Conservation (phyloP, 2,888 invertebrate genomes). For the Pandemis corylana region DNA sequence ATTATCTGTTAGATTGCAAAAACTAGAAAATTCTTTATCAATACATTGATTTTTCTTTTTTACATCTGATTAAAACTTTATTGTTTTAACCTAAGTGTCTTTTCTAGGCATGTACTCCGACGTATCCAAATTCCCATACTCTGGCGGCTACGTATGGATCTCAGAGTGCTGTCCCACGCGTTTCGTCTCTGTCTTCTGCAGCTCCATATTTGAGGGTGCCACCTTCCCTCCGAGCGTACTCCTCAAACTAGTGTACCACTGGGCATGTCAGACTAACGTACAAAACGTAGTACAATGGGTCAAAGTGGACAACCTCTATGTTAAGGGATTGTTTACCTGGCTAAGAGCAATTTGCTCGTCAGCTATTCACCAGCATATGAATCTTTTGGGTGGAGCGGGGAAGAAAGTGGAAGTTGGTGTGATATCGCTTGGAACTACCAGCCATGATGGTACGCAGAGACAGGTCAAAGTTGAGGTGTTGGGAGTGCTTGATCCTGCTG, state of each 20-base stretch:
- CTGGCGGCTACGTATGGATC: slow-evolving; percentile 96
- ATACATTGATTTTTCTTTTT: no score
- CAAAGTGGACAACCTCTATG: slow-evolving; percentile 84
- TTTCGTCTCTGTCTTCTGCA: slow-evolving; percentile 94
- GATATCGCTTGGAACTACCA: slow-evolving; percentile 94
- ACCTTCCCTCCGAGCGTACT: slow-evolving; percentile 93
- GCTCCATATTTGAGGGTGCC: slow-evolving; percentile 94
- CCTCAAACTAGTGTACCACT: slow-evolving; percentile 94
- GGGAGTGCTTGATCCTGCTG: slow-evolving; percentile 91
- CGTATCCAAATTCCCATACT: slow-evolving; percentile 92
- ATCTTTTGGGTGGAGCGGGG: slow-evolving; percentile 89
- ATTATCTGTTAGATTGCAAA: no score
- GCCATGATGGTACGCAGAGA: slow-evolving; percentile 90
- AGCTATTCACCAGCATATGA: slow-evolving; percentile 91
- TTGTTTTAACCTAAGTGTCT: slow-evolving; percentile 17
- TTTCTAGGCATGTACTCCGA: slow-evolving; percentile 92
- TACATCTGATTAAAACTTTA: not conserved
- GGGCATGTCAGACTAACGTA: slow-evolving; percentile 96
- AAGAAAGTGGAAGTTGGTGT: slow-evolving; percentile 92
- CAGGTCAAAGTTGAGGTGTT: slow-evolving; percentile 95
- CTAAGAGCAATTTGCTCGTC: slow-evolving; percentile 91
- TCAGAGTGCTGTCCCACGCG: slow-evolving; percentile 94
- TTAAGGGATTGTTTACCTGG: slow-evolving; percentile 86
- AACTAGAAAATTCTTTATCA: no score
- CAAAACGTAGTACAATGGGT: slow-evolving; percentile 96